Conservation (phyloP, 2,113 vertebrate genomes). For the Bettongia penicillata region DNA sequence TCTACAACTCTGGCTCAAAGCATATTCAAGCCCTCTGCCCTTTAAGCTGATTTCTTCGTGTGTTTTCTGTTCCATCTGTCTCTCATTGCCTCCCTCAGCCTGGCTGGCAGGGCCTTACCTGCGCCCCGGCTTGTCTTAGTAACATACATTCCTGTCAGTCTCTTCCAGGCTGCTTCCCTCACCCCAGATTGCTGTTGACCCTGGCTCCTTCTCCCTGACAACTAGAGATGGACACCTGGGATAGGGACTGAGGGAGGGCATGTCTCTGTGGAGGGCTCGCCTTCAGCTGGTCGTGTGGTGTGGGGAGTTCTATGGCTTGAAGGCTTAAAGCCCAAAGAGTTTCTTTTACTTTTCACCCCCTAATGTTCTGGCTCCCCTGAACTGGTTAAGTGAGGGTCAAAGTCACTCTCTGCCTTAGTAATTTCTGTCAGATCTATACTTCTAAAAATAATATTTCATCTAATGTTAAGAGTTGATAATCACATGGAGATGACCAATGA, state of each 20-base stretch:
- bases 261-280: neutral
- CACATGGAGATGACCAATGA: neutral
- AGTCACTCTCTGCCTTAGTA: neutral
- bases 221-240: neutral
- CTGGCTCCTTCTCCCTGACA: neutral
- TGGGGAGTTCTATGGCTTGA: neutral
- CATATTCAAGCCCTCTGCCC: neutral
- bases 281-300: neutral
- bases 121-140: neutral
- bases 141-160: neutral
- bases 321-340: neutral
- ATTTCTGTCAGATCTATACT: neutral
- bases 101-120: neutral
- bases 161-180: neutral
- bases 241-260: neutral
- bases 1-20: neutral
- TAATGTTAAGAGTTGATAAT: neutral
- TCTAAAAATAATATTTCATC: neutral
- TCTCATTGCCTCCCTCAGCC: neutral
- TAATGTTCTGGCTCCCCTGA: neutral
- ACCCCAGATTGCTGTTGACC: neutral
- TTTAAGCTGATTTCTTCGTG: neutral
- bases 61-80: neutral
- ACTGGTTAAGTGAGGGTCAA: neutral
- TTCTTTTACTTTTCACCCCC: neutral